These are phyloP conservation scores for Puntigrus tetrazona DNA, from an alignment of 2,113 vertebrate species.

Conservation along the genomic window DNA sequence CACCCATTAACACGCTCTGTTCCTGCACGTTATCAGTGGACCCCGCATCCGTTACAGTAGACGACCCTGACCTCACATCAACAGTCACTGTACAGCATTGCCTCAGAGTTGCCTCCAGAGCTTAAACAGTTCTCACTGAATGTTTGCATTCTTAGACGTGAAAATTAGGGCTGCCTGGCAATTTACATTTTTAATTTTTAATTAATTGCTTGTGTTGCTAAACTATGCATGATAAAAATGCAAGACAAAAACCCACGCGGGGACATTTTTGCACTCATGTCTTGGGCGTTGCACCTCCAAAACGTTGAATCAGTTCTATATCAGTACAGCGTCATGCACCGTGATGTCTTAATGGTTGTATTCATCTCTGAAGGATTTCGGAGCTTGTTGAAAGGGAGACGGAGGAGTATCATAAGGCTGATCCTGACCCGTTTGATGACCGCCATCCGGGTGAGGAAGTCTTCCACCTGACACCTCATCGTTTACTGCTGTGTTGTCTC, in stretches of 20 bases:
- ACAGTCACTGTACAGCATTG: no score
- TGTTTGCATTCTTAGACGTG: neutral
- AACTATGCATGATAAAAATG: no score
- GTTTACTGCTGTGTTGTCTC: neutral
- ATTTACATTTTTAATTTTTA: neutral
- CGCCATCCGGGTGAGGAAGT: constrained; percentile 96
- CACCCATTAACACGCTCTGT: no score
- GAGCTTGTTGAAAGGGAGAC: constrained; percentile 98
- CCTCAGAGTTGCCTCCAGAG: no score
- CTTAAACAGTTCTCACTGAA: no score
- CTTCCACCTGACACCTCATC: neutral
- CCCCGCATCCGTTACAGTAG: no score
- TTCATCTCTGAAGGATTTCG: constrained; percentile 82
- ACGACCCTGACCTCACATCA: neutral
- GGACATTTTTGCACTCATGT: no score
- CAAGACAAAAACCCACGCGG: no score
- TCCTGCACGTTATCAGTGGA: no score
- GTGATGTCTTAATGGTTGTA: neutral
- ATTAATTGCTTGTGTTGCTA: neutral
- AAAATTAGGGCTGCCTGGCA: neutral
- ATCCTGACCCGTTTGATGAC: constrained; percentile 98
- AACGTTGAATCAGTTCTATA: no score
- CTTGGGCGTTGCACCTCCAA: no score
- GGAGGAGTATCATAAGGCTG: constrained; percentile 96
- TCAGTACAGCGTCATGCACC: no score